These are phyloP conservation scores for Paedocypris micromegethes DNA, from an alignment of 2,797 vertebrate genomes.

Conservation along the genomic window DNA sequence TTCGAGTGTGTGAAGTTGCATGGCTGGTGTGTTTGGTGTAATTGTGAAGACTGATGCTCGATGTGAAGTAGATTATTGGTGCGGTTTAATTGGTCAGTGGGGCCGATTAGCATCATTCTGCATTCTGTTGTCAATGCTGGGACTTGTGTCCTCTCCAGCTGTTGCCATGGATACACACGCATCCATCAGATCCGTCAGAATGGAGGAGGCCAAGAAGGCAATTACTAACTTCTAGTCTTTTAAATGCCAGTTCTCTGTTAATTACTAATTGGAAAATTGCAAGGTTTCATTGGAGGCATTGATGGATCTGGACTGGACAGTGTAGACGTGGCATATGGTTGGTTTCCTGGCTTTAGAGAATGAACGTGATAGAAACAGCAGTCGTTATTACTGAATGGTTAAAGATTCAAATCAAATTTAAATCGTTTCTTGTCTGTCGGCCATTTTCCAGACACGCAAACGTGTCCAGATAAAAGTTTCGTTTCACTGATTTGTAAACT, in stretches of 20 bases:
- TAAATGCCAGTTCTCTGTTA: slow-evolving; percentile 31
- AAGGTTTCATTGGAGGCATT: slow-evolving; percentile 12
- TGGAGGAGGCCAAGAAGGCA: slow-evolving; percentile 16
- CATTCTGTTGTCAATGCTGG: slow-evolving; percentile 23
- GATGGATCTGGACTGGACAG: slow-evolving; percentile 5
- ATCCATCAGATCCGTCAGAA: slow-evolving; percentile 24
- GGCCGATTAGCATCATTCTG: slow-evolving; percentile 16
- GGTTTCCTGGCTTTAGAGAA: neutral
- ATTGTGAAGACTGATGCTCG: no score
- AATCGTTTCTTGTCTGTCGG: no score
- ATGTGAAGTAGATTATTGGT: slow-evolving; percentile 5
- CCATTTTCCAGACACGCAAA: no score
- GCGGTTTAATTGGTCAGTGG: slow-evolving; percentile 27
- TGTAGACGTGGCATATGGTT: slow-evolving; percentile 22
- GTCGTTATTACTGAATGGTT: no score
- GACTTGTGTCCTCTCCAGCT: slow-evolving; percentile 21
- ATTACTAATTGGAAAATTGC: slow-evolving; percentile 38
- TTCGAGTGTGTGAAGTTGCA: no score
- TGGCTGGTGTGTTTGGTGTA: no score
- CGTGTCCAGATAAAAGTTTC: no score
- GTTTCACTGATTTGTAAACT: no score
- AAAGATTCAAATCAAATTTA: no score
- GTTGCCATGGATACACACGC: slow-evolving; percentile 35
- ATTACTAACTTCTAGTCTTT: slow-evolving; percentile 28
- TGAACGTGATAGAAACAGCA: no score